Conservation (phyloP, 2,888 invertebrate genomes). For the Scotopteryx bipunctaria region DNA sequence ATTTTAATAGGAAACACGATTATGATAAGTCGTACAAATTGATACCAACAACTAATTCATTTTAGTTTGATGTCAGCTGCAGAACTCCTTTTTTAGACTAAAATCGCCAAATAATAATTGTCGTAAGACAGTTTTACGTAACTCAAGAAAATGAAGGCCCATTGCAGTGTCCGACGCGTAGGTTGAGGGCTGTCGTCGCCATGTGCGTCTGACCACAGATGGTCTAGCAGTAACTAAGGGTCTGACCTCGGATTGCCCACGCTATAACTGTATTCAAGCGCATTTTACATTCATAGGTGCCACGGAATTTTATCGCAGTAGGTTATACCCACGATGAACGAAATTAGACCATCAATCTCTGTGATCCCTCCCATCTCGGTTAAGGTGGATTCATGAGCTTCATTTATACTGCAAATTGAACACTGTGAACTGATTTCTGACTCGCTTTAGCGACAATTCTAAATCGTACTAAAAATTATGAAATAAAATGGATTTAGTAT, state of each 20-base stretch:
- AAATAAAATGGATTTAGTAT: neutral
- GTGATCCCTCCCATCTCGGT: constrained; percentile 28
- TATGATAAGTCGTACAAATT: neutral
- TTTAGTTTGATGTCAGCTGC: too few species aligned
- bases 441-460: constrained; percentile 4
- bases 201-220: constrained; percentile 52
- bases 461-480: too few species aligned
- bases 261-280: constrained; percentile 63
- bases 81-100: too few species aligned
- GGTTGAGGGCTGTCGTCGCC: constrained; percentile 52
- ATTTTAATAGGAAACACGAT: neutral
- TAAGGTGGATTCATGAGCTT: constrained; percentile 29
- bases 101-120: too few species aligned
- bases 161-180: constrained; percentile 42
- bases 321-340: constrained; percentile 20
- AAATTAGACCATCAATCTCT: constrained; percentile 35
- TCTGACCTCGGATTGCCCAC: constrained; percentile 56
- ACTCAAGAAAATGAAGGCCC: constrained; percentile 26
- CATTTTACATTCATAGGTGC: constrained; percentile 39
- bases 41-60: constrained; percentile 3
- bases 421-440: constrained; percentile 22
- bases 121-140: constrained; percentile 21
- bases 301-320: constrained; percentile 29
- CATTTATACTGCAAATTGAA: constrained; percentile 32
- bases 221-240: constrained; percentile 17